Base-by-base conservation (phyloP, 2,113 vertebrate genomes). In the Hiodon tergisus region DNA sequence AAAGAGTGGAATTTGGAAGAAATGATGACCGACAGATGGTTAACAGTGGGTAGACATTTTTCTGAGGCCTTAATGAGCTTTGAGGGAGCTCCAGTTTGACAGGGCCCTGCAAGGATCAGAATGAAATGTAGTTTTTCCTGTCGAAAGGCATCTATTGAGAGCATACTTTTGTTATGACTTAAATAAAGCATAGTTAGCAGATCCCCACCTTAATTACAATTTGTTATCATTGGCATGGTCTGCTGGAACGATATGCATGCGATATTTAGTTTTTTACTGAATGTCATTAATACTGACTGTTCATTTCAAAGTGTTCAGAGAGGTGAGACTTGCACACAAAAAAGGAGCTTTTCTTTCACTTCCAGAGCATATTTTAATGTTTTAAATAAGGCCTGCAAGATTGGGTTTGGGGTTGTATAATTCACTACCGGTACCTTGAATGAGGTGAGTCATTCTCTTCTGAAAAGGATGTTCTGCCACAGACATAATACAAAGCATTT, bases 1-100 rank as follows among this genome's bases (percentile, higher is more conserved):
- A 78, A 69, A 83, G 73, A 59, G 59, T 2, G 4, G 74, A 70
- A 55, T 60, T n/a, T 50, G 17, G 48, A 6, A 73, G 5, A 10
- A 63, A 46, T 78, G 71, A 59, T 13, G 59, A 76, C 52, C 16
- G 72, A 16, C 74, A 58, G 11, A 16, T 58, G 50, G 63, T 50
- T 79, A 60, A 69, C 75, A 31, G 75, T 17, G 50, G 14, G 13
- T 48, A 54, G 57, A 16, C 3, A 3, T 46, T 67, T n/a, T 81
- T 74, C 52, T 65, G 66, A 78, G 71, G 77, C 70, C 71, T 3
- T 67, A 82, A 81, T 72, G 78, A 86, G 74, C 55, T 9, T 2
- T 68, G 66, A 62, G 72, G 79, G 75, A 79, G 60, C 55, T 14
- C 53, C 7, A 6, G 60, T 69, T 73, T 76, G 68, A 82, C 81